Evolutionary conservation across 2,113 vertebrate species (phyloP).

Genomic region (Melanerpes aurifrons): DNA sequence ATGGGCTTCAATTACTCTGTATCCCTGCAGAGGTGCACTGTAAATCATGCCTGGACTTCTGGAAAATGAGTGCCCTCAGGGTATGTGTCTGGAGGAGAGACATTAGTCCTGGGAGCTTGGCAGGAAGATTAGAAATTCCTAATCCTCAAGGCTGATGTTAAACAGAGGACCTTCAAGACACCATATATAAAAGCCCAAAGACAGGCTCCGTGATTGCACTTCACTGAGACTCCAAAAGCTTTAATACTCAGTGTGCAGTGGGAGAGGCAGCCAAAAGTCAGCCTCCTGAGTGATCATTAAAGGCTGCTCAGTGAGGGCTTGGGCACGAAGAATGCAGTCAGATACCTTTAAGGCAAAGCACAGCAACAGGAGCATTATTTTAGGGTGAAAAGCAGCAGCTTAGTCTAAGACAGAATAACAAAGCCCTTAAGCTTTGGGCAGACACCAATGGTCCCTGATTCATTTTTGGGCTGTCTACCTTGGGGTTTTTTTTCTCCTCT

Average conservation of each 20-base stretch:
- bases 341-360: not conserved
- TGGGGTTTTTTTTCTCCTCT: not conserved
- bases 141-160: not conserved
- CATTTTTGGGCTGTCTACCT: not conserved
- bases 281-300: not conserved
- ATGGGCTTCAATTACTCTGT: not conserved
- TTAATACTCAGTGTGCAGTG: not conserved
- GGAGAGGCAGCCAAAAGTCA: not conserved
- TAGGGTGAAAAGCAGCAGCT: not conserved
- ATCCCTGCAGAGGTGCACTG: not conserved
- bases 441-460: not conserved
- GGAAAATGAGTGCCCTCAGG: not conserved
- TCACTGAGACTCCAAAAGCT: not conserved
- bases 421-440: not conserved
- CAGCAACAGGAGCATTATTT: not conserved
- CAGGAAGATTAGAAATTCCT: not conserved
- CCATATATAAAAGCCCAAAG: not conserved
- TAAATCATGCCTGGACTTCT: constrained; percentile 3
- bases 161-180: not conserved
- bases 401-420: not conserved
- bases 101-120: not conserved
- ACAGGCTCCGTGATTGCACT: not conserved
- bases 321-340: not conserved
- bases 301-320: not conserved
- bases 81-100: not conserved